Evolutionary conservation across 2,888 invertebrate species (phyloP), one percentile per base, ranked within the genome.

Genomic region (Drosophila pseudotakahashii): DNA sequence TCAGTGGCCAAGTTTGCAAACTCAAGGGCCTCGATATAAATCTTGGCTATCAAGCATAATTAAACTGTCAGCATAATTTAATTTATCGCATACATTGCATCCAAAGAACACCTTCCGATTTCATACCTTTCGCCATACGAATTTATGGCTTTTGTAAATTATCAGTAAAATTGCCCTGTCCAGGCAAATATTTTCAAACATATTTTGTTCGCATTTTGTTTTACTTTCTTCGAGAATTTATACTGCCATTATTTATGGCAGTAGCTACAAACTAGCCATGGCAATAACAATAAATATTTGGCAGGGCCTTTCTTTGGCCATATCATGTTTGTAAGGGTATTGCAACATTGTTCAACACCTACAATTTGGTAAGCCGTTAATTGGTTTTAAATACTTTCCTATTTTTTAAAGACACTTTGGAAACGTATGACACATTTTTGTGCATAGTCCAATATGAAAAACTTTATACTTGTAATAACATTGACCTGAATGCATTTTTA

Each of bases 21-120:
- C 59, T 52, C 37, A 13, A 19, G 34, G 19, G 42, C 42, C 19
- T 6, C 37, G 48, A 59, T 58, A 73, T 80, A 79, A 88, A 82
- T 85, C 86, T 77, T 16, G 48, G 37, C 47, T 36, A 47, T 41
- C 66, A 37, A 30, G 50, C 64, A 59, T 86, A 82, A 86, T 88
- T 86, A 88, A 80, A 70, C 83, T 86, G 87, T 88, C 88, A 62
- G 68, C 86, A 61, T 83, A 79, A 88, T 86, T 88, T 66, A 82
- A 82, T 88, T 82, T 76, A 82, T 88, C 53, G 72, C 62, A 39
- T 16, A 42, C 32, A 37, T 34, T 63, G 39, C 26, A 41, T 26
- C 26, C 11, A 32, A 10, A 16, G 10, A 23, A 10, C 39, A 16
- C 47, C 47, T 32, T 13, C 19, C 37, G 9, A 32, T 37, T 42